These are phyloP conservation scores for Epistrophella euchroma DNA, from an alignment of 2,888 invertebrate species.

Conservation along the genomic window DNA sequence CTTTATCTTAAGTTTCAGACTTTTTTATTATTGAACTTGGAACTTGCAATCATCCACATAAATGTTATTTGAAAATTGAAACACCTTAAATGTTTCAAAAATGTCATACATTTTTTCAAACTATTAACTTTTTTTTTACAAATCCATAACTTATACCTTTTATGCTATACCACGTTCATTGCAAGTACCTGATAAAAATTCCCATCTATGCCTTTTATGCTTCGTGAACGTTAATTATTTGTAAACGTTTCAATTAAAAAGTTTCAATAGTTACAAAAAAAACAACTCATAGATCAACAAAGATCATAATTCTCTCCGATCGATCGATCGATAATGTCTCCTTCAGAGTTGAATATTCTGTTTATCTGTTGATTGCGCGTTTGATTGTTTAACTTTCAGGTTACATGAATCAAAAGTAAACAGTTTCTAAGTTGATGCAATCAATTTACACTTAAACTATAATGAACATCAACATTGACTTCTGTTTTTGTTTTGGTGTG, in stretches of 20 bases:
- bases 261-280: neutral
- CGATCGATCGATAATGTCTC: neutral
- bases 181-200: neutral
- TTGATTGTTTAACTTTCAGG: constrained; percentile 54
- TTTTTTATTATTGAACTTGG: no score
- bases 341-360: constrained; percentile 10
- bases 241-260: constrained; percentile 49
- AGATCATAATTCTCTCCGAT: constrained; percentile 21
- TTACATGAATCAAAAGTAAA: constrained; percentile 47
- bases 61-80: no score
- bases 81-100: no score
- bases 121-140: neutral
- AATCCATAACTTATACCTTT: neutral
- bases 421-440: constrained; percentile 56
- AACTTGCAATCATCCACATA: no score
- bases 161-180: neutral
- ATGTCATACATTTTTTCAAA: no score
- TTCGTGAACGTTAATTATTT: constrained; percentile 41
- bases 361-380: constrained; percentile 46
- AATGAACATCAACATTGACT: constrained; percentile 70
- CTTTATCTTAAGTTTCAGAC: no score
- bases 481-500: constrained; percentile 43
- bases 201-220: neutral
- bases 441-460: constrained; percentile 70
- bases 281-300: constrained; percentile 35